These are phyloP conservation scores for Heptranchias perlo DNA, from an alignment of 2,113 vertebrate genomes.

Conservation along the genomic window DNA sequence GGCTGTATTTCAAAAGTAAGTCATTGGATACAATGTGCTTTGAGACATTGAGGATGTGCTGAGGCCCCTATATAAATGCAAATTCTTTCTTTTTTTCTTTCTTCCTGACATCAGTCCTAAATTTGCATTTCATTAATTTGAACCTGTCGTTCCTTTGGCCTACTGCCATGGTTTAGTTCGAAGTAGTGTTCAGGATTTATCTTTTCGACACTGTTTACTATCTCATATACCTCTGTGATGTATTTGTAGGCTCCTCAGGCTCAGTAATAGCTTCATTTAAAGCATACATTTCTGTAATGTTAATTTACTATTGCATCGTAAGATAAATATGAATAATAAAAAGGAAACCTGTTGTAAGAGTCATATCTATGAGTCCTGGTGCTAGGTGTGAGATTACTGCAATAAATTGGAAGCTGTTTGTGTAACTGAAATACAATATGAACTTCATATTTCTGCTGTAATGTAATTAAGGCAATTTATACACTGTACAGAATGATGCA, in stretches of 20 bases:
- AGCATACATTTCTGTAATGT: not conserved
- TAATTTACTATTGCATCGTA: not conserved
- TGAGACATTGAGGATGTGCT: not conserved
- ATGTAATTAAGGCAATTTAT: slow-evolving; percentile 2
- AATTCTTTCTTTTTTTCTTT: not conserved
- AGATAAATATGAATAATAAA: too few relatives aligned
- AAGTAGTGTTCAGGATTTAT: not conserved
- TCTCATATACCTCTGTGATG: not conserved
- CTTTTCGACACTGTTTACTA: not conserved
- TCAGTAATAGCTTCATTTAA: not conserved
- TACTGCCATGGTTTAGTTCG: not conserved
- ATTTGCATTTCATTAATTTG: slow-evolving; percentile 5
- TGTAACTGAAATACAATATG: not conserved
- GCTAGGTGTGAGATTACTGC: too few relatives aligned
- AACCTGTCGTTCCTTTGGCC: not conserved
- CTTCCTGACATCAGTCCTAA: not conserved
- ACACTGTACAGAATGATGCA: not conserved
- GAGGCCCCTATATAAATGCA: not conserved
- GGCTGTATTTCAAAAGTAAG: not conserved
- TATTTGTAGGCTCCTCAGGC: not conserved
- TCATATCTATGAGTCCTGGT: not conserved
- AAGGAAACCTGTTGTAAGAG: not conserved
- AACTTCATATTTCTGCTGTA: not conserved
- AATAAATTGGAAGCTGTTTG: slow-evolving; percentile 24
- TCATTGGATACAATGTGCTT: not conserved